phyloP scores from a whole-genome alignment of 2,888 invertebrate genomes.

The Epistrophe eligans region DNA sequence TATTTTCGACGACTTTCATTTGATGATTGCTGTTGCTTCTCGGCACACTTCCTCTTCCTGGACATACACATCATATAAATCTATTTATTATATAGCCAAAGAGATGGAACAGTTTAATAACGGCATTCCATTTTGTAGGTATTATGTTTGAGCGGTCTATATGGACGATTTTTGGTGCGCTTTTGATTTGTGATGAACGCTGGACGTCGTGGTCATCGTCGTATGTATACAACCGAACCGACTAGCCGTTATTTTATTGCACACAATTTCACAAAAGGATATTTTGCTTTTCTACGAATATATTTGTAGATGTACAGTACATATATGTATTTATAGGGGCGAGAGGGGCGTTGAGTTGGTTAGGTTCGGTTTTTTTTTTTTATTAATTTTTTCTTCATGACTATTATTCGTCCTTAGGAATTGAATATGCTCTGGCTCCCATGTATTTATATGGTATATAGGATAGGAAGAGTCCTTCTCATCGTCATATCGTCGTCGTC shows the following conservation, averaged over 20 bases:
- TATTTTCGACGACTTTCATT: conserved; percentile 67
- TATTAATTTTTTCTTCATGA: conserved; percentile 30
- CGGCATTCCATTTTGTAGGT: conserved; percentile 52
- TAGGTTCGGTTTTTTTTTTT: not conserved
- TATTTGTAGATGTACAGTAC: no score
- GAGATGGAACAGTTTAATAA: conserved; percentile 67
- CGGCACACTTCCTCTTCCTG: conserved; percentile 49
- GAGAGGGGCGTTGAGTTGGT: conserved; percentile 9
- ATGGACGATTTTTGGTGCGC: conserved; percentile 47
- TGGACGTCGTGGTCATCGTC: not conserved
- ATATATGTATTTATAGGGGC: not conserved
- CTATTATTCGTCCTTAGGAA: conserved; percentile 44
- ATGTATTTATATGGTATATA: not conserved
- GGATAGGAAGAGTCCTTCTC: conserved; percentile 22
- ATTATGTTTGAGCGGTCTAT: conserved; percentile 39
- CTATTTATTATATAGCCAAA: not conserved
- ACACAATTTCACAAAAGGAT: conserved; percentile 71
- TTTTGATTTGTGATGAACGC: conserved; percentile 71
- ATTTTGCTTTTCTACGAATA: conserved; percentile 33
- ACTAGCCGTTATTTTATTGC: conserved; percentile 61
- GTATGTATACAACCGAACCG: not conserved
- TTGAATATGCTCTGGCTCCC: conserved; percentile 40
- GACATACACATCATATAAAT: conserved; percentile 1
- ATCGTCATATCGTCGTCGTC: conserved; percentile 5
- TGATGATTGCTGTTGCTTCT: conserved; percentile 66